phyloP scores from a whole-genome alignment of 2,797 vertebrate species.

The Garrulus glandarius region DNA sequence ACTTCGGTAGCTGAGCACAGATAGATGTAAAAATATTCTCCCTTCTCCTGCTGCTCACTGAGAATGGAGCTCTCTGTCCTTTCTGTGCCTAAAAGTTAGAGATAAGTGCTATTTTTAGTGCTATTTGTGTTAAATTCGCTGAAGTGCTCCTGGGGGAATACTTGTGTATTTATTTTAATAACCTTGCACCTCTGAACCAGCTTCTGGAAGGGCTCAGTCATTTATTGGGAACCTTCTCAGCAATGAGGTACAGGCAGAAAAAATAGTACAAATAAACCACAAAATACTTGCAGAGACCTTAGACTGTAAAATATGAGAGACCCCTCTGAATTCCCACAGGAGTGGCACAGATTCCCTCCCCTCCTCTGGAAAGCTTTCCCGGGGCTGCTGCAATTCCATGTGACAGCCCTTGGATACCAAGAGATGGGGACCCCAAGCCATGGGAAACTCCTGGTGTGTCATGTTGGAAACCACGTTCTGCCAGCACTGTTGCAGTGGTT shows the following conservation, averaged over 20 bases:
- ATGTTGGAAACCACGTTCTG: neutral
- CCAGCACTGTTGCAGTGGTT: neutral
- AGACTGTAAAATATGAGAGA: neutral
- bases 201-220: neutral
- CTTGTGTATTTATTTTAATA: neutral
- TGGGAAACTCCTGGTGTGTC: neutral
- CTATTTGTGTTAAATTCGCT: conserved; percentile 17
- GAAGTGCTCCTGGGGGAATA: neutral
- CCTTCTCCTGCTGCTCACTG: neutral
- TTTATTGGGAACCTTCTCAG: neutral
- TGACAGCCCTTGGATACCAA: neutral
- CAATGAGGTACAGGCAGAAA: neutral
- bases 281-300: neutral
- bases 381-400: neutral
- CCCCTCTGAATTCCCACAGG: neutral
- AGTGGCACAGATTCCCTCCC: neutral
- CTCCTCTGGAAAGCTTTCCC: neutral
- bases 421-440: neutral
- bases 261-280: neutral
- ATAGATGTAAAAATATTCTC: neutral
- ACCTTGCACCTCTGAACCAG: conserved; percentile 8
- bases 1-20: neutral
- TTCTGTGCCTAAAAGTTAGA: conserved; percentile 35
- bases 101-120: conserved; percentile 6
- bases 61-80: neutral